Percentiles rank a stretch among this genome's conserved stretches.
These are phyloP conservation scores for Telmatherina bonti DNA, from an alignment of 2,797 vertebrate species.

Conservation along the genomic window DNA sequence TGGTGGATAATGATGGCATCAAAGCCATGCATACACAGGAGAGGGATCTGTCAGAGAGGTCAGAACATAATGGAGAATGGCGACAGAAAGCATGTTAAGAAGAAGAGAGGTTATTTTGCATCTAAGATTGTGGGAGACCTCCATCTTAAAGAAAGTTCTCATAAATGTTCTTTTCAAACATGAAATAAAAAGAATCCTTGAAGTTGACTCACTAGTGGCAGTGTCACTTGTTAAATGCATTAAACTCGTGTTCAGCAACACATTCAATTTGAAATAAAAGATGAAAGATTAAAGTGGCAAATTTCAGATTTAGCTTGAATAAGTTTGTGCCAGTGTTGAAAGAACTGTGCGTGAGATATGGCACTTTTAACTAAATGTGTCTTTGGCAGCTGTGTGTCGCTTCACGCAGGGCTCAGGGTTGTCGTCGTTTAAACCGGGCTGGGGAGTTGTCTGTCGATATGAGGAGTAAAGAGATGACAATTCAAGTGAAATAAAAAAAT, in stretches of 20 bases:
- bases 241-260: background rate
- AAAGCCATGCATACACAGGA: conserved; percentile 62
- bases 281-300: background rate
- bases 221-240: conserved; percentile 55
- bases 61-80: conserved; percentile 57
- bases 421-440: background rate
- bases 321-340: background rate
- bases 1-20: conserved; percentile 74
- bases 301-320: conserved; percentile 9
- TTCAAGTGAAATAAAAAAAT: background rate
- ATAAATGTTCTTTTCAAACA: conserved; percentile 11
- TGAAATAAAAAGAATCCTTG: conserved; percentile 21
- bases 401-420: conserved; percentile 1
- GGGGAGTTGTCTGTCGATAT: background rate
- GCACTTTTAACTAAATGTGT: background rate
- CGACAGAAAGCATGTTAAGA: conserved; percentile 35
- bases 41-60: conserved; percentile 62
- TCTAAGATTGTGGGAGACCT: conserved; percentile 6
- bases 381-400: background rate
- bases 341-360: background rate
- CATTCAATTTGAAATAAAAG: background rate
- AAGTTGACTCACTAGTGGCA: conserved; percentile 65
- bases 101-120: conserved; percentile 22
- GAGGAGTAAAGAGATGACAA: background rate
- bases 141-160: conserved; percentile 5